phyloP scores from a whole-genome alignment of 2,113 vertebrate genomes.

The Poecile atricapillus region DNA sequence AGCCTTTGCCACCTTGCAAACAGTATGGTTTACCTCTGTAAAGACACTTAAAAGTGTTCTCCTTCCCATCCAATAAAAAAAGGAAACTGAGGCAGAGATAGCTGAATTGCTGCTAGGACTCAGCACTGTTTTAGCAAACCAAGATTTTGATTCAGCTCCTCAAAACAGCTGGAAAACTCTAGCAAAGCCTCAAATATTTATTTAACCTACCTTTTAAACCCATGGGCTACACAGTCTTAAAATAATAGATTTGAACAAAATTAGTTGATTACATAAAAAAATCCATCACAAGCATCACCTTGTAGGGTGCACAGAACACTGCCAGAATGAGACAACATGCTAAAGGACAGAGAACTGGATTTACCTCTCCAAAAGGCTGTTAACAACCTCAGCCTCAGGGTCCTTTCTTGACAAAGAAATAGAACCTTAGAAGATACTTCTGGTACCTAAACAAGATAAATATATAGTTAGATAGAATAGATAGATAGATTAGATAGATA shows the following conservation, averaged over 20 bases:
- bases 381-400: background rate
- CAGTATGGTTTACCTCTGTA: background rate
- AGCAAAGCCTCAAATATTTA: background rate
- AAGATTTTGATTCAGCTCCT: background rate
- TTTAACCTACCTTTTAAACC: background rate
- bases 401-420: background rate
- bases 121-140: background rate
- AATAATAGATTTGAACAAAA: background rate
- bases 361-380: background rate
- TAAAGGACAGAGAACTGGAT: background rate
- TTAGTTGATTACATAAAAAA: background rate
- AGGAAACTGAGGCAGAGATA: background rate
- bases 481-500: background rate
- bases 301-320: background rate
- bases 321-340: background rate
- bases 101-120: background rate
- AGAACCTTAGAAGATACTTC: background rate
- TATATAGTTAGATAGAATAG: too few relatives aligned
- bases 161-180: background rate
- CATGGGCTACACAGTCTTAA: background rate
- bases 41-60: background rate
- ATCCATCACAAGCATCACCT: fast-evolving
- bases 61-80: background rate
- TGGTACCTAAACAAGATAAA: background rate
- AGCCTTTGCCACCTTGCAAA: background rate